Percentiles rank a stretch among this genome's conserved stretches.
These are phyloP conservation scores for Furcula furcula DNA, from an alignment of 2,888 invertebrate genomes.

Conservation along the genomic window DNA sequence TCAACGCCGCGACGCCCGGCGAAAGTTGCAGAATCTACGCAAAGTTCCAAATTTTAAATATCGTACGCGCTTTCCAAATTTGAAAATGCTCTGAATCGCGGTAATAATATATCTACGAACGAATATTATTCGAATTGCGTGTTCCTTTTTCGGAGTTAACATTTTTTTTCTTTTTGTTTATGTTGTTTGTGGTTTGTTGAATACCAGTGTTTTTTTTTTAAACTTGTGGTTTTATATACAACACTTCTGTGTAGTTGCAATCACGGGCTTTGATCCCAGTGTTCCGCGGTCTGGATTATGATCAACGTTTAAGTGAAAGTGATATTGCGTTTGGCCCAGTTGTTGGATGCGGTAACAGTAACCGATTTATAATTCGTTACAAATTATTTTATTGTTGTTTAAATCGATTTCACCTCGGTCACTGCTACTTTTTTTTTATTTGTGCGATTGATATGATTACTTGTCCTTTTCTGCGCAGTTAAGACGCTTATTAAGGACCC, in stretches of 20 bases:
- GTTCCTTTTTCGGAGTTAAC: conserved; percentile 23
- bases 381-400: background rate
- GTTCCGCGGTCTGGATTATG: background rate
- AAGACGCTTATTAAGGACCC: too few relatives aligned
- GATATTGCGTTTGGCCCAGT: conserved; percentile 1
- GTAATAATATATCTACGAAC: too few relatives aligned
- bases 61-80: conserved; percentile 34
- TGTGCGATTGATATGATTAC: too few relatives aligned
- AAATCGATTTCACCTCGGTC: background rate
- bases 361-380: background rate
- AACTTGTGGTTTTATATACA: too few relatives aligned
- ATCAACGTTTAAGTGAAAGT: conserved; percentile 11
- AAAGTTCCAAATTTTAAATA: conserved; percentile 11
- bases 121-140: conserved; percentile 6
- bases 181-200: background rate
- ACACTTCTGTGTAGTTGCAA: too few relatives aligned
- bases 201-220: background rate
- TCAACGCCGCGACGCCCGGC: conserved; percentile 20
- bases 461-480: too few relatives aligned
- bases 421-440: too few relatives aligned
- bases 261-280: too few relatives aligned
- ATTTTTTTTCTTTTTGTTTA: conserved; percentile 4
- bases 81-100: conserved; percentile 28
- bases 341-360: conserved; percentile 7
- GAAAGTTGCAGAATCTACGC: conserved; percentile 23